Evolutionary conservation across 2,888 invertebrate genomes (phyloP), one percentile per base, ranked within the genome.

Genomic region (Epinotia nisella): DNA sequence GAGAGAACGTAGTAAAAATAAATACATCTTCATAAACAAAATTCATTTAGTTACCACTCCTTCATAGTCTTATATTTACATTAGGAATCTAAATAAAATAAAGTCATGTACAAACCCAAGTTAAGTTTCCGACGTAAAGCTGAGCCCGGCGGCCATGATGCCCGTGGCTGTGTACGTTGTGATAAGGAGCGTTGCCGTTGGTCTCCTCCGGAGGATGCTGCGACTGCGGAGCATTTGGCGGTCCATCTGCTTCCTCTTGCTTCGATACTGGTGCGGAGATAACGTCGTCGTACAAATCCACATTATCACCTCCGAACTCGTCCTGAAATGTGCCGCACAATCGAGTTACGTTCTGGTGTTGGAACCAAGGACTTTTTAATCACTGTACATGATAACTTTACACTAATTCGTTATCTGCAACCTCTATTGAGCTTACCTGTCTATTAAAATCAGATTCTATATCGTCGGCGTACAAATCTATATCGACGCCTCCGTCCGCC

Each of bases 381-480:
- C n/a, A 41, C 35, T 4, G 10, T 21, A 3, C 4, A 19, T 9
- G 4, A 62, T 9, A 24, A 41, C 0, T 35, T n/a, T 7, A n/a
- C 13, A 5, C 17, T 4, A 39, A 53, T 29, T 45, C 15, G 3
- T 35, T 15, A n/a, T 53, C 67, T 79, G 77, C 81, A 15, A 7
- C 24, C 39, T 60, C 45, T 45, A 89, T 85, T 83, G 89, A 92
- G 90, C 83, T 83, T 80, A 93, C 93, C 88, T 91, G 93, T 83
- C 93, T 88, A 83, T 93, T 93, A 94, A 98, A 98, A 94, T 98
- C 98, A 87, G 97, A 97, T 94, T 98, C 98, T 89, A 98, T 96
- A 95, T 98, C 98, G 90, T 98, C 98, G 81, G 97, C 98, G 93
- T 99, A 99, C 85, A 99, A 95, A 96, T 99, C 98, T 94, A 98